Conservation (phyloP, 2,113 vertebrate genomes). For the Tetraodon nigroviridis region DNA sequence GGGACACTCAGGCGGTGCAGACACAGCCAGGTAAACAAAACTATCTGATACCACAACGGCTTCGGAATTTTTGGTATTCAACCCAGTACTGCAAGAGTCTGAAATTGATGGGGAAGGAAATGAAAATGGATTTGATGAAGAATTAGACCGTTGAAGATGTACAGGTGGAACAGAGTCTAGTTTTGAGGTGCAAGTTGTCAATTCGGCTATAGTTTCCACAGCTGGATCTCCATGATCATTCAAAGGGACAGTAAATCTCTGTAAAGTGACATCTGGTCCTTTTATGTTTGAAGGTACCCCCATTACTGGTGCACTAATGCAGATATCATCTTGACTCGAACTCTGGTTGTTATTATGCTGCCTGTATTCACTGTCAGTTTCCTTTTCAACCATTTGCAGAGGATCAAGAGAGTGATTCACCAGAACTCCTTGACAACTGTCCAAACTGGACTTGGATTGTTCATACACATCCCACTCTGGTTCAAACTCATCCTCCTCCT, state of each 20-base stretch:
- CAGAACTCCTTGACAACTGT: slow-evolving; percentile 39
- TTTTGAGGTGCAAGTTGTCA: slow-evolving; percentile 53
- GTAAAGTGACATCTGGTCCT: slow-evolving; percentile 26
- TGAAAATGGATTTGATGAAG: slow-evolving; percentile 33
- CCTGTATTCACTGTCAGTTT: slow-evolving; percentile 39
- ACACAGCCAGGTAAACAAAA: slow-evolving; percentile 80
- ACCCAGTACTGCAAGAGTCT: slow-evolving; percentile 37
- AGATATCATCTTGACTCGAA: slow-evolving; percentile 47
- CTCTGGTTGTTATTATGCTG: slow-evolving; percentile 46
- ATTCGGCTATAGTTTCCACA: slow-evolving; percentile 21
- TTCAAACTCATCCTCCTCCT: slow-evolving; percentile 46
- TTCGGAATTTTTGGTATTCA: slow-evolving; percentile 56
- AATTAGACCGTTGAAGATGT: slow-evolving; percentile 15
- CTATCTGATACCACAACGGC: slow-evolving; percentile 74
- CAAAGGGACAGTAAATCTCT: slow-evolving; percentile 9
- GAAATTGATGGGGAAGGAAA: slow-evolving; percentile 28
- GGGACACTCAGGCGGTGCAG: slow-evolving; percentile 57
- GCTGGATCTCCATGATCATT: slow-evolving; percentile 25
- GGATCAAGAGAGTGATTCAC: slow-evolving; percentile 44
- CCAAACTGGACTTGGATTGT: slow-evolving; percentile 56
- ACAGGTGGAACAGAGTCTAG: slow-evolving; percentile 22
- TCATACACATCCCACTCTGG: slow-evolving; percentile 58
- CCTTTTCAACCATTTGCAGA: slow-evolving; percentile 22
- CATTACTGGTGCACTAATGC: slow-evolving; percentile 15
- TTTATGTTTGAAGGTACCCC: slow-evolving; percentile 35